These are phyloP conservation scores for Chironomus striatipennis DNA, from an alignment of 1,140 invertebrate genomes.

Conservation along the genomic window DNA sequence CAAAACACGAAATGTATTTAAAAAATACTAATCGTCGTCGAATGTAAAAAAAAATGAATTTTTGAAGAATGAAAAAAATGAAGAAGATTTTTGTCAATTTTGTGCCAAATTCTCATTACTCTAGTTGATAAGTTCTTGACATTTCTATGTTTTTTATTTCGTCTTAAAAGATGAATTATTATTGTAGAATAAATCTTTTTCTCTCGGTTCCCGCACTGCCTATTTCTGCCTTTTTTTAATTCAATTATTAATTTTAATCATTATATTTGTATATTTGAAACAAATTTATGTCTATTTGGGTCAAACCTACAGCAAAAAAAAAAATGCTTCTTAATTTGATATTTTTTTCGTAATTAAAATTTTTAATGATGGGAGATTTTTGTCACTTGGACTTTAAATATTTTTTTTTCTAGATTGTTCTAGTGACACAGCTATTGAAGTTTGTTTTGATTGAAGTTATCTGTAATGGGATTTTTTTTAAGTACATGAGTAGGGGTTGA, in stretches of 20 bases:
- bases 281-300: not conserved
- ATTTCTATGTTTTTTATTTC: constrained; percentile 1
- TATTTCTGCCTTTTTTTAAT: not conserved
- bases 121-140: constrained; percentile 14
- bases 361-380: not conserved
- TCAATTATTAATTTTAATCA: not conserved
- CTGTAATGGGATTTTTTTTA: too few relatives aligned
- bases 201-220: not conserved
- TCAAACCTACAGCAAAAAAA: not conserved
- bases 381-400: too few relatives aligned
- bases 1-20: constrained; percentile 14
- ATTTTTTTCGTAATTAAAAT: not conserved
- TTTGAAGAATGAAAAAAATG: not conserved
- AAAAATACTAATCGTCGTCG: constrained; percentile 7
- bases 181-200: not conserved
- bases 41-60: not conserved
- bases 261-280: constrained; percentile 1
- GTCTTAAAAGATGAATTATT: not conserved
- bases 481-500: too few relatives aligned
- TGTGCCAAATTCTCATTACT: constrained; percentile 22
- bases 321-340: too few relatives aligned
- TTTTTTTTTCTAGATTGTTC: too few relatives aligned
- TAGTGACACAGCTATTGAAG: too few relatives aligned
- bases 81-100: constrained; percentile 18
- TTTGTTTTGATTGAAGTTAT: too few relatives aligned